Base-by-base conservation (phyloP, 2,888 invertebrate species). In the Bursaphelenchus okinawaensis region DNA sequence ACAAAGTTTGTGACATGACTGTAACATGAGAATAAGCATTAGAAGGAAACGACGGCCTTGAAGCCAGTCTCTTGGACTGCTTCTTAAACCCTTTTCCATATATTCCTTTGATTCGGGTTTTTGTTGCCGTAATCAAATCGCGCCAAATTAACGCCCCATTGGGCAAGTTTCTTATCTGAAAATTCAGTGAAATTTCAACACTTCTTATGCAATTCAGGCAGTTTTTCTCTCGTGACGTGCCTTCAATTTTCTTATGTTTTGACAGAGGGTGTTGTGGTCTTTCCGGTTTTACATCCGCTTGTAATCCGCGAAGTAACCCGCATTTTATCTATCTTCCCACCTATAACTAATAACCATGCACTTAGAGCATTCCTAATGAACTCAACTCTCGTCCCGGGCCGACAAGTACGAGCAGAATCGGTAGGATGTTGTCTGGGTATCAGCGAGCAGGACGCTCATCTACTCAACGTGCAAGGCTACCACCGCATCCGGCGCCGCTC, bases 401-500 rank as follows among this genome's bases (percentile, higher is more conserved):
- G 68, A 12, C 57, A 68, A 40, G 27, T 28, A 20, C 66, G 68
- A 23, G 68, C 68, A 16, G 63, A 56, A 28, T 68, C 68, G 12
- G 58, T 68, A 24, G 67, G 63, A 26, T 62, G 62, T 40, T 68
- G 68, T 20, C 59, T 66, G 22, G 66, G 66, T 31, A 50, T 66
- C 22, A 56, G 56, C 23, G 58, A 55, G 26, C 28, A 65, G 27
- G 66, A 65, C 28, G 63, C 27, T 20, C 55, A 59, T n/a, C 54
- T 52, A 19, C 66, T 65, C 60, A 26, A 52, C 20, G 52, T 59
- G 19, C 54, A 54, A 4, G 31, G 20, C 31, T 27, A 61, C 12
- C 61, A 61, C 9, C 55, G 66, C 50, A 69, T 68, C 24, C 59
- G 68, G 12, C 60, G 68, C 16, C 68, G 68, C n/a, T 68, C 68